A percentile compares a stretch with the other conserved stretches of the same genome.
These are phyloP conservation scores for Eumaeus atala DNA, from an alignment of 1,140 invertebrate genomes.

Conservation along the genomic window DNA sequence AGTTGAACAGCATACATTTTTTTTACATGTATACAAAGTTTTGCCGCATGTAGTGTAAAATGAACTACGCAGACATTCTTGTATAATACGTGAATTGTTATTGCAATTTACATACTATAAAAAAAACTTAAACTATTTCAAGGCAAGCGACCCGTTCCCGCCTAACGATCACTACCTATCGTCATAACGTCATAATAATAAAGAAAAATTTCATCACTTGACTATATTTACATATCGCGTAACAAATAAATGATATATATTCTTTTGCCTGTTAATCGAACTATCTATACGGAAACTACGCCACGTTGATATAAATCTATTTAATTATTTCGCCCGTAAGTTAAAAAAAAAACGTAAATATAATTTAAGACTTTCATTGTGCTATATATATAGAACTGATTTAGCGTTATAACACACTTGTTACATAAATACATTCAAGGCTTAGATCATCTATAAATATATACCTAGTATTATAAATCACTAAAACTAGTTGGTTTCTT, in stretches of 20 bases:
- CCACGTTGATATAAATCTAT: slow-evolving; percentile 1
- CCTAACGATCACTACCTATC: not conserved
- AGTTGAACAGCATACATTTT: too few relatives aligned
- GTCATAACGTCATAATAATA: not conserved
- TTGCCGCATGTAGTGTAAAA: too few relatives aligned
- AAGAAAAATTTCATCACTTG: not conserved
- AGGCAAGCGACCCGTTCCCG: slow-evolving; percentile 1
- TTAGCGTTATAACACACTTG: slow-evolving; percentile 1
- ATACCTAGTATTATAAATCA: slow-evolving; percentile 2
- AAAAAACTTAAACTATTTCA: not conserved
- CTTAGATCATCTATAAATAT: slow-evolving; percentile 5
- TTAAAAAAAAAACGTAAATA: slow-evolving; percentile 15
- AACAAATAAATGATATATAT: not conserved
- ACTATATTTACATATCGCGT: not conserved
- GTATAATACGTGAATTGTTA: too few relatives aligned
- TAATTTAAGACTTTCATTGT: not conserved
- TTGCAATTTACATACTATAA: too few relatives aligned
- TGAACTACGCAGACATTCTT: too few relatives aligned
- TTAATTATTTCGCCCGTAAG: slow-evolving; percentile 16
- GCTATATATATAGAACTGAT: slow-evolving; percentile 4
- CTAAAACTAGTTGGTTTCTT: slow-evolving; percentile 25
- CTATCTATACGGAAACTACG: slow-evolving; percentile 5
- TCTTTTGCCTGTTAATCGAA: slow-evolving; percentile 2
- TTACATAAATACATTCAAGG: slow-evolving; percentile 9
- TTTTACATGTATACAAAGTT: too few relatives aligned